Evolutionary conservation across 2,113 vertebrate species (phyloP).

Genomic region (Clinocottus analis): DNA sequence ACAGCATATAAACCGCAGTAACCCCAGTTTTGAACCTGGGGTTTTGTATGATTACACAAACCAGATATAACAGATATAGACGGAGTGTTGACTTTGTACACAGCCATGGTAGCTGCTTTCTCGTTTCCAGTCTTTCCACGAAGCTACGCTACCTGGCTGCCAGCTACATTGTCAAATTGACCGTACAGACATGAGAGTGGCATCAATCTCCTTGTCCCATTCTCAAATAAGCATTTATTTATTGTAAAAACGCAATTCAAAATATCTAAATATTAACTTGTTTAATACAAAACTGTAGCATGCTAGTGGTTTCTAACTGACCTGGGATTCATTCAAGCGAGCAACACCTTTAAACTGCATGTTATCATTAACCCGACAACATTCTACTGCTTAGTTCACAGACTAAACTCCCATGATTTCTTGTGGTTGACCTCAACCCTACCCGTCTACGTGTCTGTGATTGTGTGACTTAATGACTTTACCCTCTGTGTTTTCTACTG

Average conservation of each 20-base stretch:
- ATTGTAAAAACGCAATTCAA: background rate
- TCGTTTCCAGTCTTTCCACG: background rate
- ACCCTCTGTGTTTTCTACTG: slow-evolving; percentile 65
- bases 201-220: background rate
- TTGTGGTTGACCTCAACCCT: slow-evolving; percentile 51
- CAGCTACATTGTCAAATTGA: background rate
- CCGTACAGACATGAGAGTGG: background rate
- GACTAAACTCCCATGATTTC: slow-evolving; percentile 31
- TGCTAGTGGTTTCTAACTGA: background rate
- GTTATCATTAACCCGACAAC: slow-evolving; percentile 34
- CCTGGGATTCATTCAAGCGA: background rate
- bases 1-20: background rate
- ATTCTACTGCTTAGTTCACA: slow-evolving; percentile 6
- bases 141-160: background rate
- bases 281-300: background rate
- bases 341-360: slow-evolving; percentile 22
- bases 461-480: slow-evolving; percentile 66
- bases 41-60: background rate
- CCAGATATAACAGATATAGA: background rate
- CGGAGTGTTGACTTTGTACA: background rate
- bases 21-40: background rate
- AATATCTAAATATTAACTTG: background rate
- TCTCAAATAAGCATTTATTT: background rate
- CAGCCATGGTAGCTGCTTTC: background rate
- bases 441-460: slow-evolving; percentile 17